Base-by-base conservation (phyloP, 2,797 vertebrate species). In the Anisognathus igniventris region DNA sequence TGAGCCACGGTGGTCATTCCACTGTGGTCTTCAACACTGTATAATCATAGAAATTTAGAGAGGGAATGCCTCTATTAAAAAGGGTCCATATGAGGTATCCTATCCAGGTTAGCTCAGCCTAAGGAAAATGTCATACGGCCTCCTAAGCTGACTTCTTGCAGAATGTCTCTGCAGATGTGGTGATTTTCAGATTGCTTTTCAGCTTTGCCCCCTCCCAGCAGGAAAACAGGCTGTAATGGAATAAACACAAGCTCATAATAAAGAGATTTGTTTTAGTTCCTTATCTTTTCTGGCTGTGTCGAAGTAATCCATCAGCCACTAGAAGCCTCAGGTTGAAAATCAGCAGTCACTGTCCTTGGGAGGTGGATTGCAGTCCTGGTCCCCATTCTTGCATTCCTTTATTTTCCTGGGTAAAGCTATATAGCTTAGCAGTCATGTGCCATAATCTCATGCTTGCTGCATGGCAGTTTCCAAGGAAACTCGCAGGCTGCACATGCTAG, bases 391-490 rank as follows among this genome's bases (percentile, higher is more conserved):
- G 70, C 35, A 66, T 84, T 92, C 85, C 76, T 90, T 83, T 95
- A 56, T 94, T 95, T 94, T 94, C 67, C 74, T 39, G 76, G 27
- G 50, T 60, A 88, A 67, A 90, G 56, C 95, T 91, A 17, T 86
- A 45, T 28, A 58, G 65, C 1, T 91, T 79, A 93, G 71, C 73
- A 96, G 90, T 78, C 92, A 91, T 92, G 76, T 96, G 95, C 93
- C 66, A 93, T 91, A 95, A 90, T 94, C 92, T 90, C 94, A 94
- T 96, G 91, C 76, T 74, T 94, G 87, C 95, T 91, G 93, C 93
- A 96, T 95, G 91, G 73, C 92, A 95, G 96, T 97, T 96, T 92
- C 96, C 95, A 96, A 94, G 96, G 96, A 93, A 96, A 97, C 96
- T 93, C 28, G 1, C 85, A 86, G 95, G 60, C 94, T 96, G 91